Evolutionary conservation across 1,140 invertebrate genomes (phyloP), one percentile per base, ranked within the genome.

Genomic region (Brachionus sp.): DNA sequence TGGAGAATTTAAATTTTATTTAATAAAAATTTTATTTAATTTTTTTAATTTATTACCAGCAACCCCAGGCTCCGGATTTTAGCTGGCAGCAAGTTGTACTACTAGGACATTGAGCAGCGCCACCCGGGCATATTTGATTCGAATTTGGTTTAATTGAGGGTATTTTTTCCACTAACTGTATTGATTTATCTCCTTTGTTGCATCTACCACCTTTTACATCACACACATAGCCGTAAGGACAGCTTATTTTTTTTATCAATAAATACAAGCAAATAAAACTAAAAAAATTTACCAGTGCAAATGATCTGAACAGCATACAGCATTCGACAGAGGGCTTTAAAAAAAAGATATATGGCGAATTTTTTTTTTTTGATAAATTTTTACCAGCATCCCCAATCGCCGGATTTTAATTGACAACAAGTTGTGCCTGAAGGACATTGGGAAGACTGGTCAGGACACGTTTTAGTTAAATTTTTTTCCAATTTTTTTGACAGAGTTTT

Each of bases 61-160:
- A 90, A 46, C 88, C 89, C 84, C 86, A 89, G 13, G 84, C 66
- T 29, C 86, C 87, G 70, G 82, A 68, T 0, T n/a, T 82, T 39
- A 88, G 23, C 44, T 86, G 84, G 85, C 90, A 90, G 84, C 89
- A 90, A 10, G 90, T 90, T 13, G 85, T 84, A 13, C 85, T 85
- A 85, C 86, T 85, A 12, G 86, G 87, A 85, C 90, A 90, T 62
- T 86, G 83, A 37, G 50, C 82, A 37, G 19, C 7, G 82, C 85
- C 86, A 16, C 85, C 84, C 77, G 86, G 86, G 44, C 85, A 84
- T 2, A 86, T 83, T 46, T 64, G 50, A 35, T 73, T 50, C 0
- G 64, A 9, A n/a, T 70, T 13, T 16, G 16, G 35, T 70, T 83
- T 83, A 6, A 25, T 23, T 33, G 77, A 13, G 19, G 19, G 3